Base-by-base conservation (phyloP, 2,797 vertebrate genomes). In the Adelosebastes latens region DNA sequence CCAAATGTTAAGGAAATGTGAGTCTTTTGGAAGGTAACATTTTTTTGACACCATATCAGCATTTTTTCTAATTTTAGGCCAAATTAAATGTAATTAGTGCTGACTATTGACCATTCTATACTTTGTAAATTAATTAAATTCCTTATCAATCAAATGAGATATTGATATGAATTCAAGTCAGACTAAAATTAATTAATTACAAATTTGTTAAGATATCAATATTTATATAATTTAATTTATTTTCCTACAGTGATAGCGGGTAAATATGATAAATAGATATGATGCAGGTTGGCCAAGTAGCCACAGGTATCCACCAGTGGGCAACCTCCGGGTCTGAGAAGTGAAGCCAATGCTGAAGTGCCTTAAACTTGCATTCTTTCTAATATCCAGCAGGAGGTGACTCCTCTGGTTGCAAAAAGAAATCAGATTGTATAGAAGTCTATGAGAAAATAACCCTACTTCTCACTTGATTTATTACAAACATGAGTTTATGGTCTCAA, bases 11-110 rank as follows among this genome's bases (percentile, higher is more conserved):
- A 16, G 2, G 13, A 63, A 22, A 20, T 27, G 20, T 22, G 22
- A 0, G 24, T 6, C 0, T 62, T 13, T 32, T 1, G 25, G 25
- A 13, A n/a, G 5, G 3, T 1, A 6, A 1, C 0, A 4, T 62
- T 62, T 36, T 6, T 8, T 12, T n/a, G n/a, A 39, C 22, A 62
- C 20, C 20, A 63, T 46, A 14, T 0, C 4, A 25, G 27, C 46
- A 34, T 63, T 63, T 46, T 20, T 13, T 34, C 39, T 29, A 1
- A 27, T 34, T 63, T 62, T 6, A 32, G 1, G 4, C 1, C 11
- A 25, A 27, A 36, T 53, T 2, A 56, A n/a, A 22, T 49, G 42
- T 20, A 49, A 20, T 36, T 1, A 39, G 6, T 71, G 9, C 1
- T 18, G 1, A 49, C 42, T 18, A 18, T 49, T 36, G 65, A 52